Conservation (phyloP, 1,140 invertebrate species). For the Marisa cornuarietis region DNA sequence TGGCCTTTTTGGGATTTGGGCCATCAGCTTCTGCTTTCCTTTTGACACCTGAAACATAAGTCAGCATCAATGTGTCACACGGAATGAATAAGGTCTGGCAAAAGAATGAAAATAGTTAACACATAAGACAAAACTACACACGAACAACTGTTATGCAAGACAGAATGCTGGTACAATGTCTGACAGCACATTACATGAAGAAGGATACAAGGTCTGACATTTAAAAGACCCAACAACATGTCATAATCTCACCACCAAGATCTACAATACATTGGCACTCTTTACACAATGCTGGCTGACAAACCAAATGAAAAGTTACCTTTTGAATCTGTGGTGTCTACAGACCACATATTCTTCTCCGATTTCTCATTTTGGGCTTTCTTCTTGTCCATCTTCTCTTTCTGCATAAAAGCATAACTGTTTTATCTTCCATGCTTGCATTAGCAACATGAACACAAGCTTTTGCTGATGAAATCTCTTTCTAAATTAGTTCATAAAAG, state of each 20-base stretch:
- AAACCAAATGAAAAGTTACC: background rate
- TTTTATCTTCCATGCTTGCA: background rate
- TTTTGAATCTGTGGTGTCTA: slow-evolving; percentile 13
- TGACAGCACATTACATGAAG: too few species aligned
- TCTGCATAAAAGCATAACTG: background rate
- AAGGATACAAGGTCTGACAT: too few species aligned
- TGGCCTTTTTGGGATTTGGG: slow-evolving; percentile 71
- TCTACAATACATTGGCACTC: too few species aligned
- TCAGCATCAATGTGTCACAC: too few species aligned
- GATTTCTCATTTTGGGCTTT: background rate
- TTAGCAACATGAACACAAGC: background rate
- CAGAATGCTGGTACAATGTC: too few species aligned
- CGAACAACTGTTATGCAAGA: too few species aligned
- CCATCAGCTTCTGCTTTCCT: slow-evolving; percentile 61
- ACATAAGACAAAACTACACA: too few species aligned
- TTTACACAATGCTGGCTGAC: background rate
- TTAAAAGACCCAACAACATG: too few species aligned
- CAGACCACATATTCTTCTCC: background rate
- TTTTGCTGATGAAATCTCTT: too few species aligned
- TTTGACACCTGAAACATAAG: slow-evolving; percentile 32
- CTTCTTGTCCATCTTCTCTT: slow-evolving; percentile 30
- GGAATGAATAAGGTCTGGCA: too few species aligned
- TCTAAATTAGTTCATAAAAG: background rate
- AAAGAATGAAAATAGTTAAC: too few species aligned
- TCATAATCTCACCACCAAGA: too few species aligned